Conservation (phyloP, 2,113 vertebrate genomes). For the Ailuropoda melanoleuca region DNA sequence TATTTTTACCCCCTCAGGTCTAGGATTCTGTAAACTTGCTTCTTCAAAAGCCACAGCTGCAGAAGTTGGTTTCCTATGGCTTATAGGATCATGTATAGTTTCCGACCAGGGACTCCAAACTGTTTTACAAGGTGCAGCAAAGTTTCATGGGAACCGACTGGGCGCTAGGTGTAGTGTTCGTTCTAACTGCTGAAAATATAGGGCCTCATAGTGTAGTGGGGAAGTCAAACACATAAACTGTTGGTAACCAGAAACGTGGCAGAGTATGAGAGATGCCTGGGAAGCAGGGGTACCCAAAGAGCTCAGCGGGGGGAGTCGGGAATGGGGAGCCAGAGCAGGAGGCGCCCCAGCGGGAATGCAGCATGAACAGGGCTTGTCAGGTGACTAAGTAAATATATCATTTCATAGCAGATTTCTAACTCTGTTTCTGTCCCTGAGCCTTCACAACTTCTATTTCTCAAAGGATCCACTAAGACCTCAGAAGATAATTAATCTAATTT, state of each 20-base stretch:
- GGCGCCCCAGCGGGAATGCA: neutral
- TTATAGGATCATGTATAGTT: neutral
- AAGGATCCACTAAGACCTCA: neutral
- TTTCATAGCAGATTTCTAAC: neutral
- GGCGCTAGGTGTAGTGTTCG: neutral
- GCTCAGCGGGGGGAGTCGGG: fast-evolving
- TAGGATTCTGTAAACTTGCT: neutral
- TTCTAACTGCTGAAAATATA: neutral
- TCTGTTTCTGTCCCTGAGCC: neutral
- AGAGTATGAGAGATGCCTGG: neutral
- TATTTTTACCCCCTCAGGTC: neutral
- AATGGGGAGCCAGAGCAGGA: neutral
- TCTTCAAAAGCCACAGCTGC: neutral
- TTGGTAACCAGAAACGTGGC: neutral
- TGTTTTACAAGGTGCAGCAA: neutral
- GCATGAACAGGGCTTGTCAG: neutral
- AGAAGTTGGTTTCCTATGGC: neutral
- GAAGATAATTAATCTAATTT: neutral
- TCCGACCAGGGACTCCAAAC: neutral
- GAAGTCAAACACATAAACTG: neutral
- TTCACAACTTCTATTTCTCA: neutral
- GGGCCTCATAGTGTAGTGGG: neutral
- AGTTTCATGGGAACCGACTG: neutral
- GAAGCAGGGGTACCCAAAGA: neutral
- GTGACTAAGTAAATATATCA: neutral